phyloP scores from a whole-genome alignment of 2,888 invertebrate species.

The Sinelater perroti region DNA sequence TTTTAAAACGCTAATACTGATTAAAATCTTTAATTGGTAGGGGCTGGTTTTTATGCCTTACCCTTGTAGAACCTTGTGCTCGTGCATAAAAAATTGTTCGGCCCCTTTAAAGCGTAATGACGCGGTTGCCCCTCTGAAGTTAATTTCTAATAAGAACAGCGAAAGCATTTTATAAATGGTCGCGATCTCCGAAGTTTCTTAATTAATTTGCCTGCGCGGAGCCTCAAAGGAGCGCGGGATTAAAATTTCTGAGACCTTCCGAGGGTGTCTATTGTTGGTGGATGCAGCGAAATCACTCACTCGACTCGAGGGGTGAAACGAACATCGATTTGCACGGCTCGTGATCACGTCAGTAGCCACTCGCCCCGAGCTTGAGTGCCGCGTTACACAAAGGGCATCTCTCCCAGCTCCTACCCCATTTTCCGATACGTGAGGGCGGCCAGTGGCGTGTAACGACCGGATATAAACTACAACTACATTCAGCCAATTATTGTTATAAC shows the following conservation, averaged over 20 bases:
- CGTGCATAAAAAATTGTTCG: no score
- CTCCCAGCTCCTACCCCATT: conserved; percentile 36
- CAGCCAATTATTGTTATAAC: conserved; percentile 37
- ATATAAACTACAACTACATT: conserved; percentile 47
- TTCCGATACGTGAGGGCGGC: conserved; percentile 43
- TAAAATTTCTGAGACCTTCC: conserved; percentile 7
- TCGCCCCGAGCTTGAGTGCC: conserved; percentile 53
- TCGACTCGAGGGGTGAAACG: conserved; percentile 53
- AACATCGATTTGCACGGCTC: conserved; percentile 61
- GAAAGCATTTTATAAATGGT: not conserved
- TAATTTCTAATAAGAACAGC: no score
- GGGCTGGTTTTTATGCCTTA: no score
- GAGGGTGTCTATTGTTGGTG: conserved; percentile 21
- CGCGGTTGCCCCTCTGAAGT: no score
- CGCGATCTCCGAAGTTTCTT: not conserved
- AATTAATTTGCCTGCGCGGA: conserved; percentile 1
- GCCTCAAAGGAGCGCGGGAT: not conserved
- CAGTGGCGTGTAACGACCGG: conserved; percentile 50
- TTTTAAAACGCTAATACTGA: no score
- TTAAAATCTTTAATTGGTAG: no score
- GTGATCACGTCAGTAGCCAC: conserved; percentile 60
- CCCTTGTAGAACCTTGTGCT: no score
- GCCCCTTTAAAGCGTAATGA: no score
- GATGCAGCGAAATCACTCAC: conserved; percentile 34
- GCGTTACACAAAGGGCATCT: conserved; percentile 53